Percentiles rank a stretch among this genome's conserved stretches.
Conservation (phyloP, 2,888 invertebrate species). For the Ophioninae sp. region DNA sequence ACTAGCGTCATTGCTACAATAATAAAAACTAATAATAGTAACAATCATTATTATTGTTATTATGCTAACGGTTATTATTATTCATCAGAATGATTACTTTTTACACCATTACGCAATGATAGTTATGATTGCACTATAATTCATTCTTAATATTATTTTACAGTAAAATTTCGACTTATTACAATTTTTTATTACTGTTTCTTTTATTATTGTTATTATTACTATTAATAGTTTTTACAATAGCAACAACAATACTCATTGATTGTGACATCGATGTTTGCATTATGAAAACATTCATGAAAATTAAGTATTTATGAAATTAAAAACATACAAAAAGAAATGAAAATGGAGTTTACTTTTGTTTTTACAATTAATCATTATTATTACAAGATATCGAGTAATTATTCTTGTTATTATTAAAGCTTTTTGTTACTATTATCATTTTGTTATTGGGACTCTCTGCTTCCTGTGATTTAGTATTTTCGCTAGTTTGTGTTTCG, state of each 20-base stretch:
- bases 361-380: not conserved
- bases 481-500: too few relatives aligned
- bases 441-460: not conserved
- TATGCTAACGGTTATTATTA: too few relatives aligned
- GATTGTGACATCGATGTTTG: too few relatives aligned
- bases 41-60: not conserved
- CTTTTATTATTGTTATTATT: not conserved
- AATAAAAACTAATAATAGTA: too few relatives aligned
- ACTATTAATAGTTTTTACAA: too few relatives aligned
- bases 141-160: not conserved
- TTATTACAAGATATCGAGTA: not conserved
- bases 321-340: too few relatives aligned
- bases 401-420: not conserved
- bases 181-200: too few relatives aligned
- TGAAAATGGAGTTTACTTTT: not conserved
- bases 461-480: too few relatives aligned
- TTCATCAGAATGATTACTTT: not conserved
- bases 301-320: too few relatives aligned
- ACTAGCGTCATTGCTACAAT: not conserved
- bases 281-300: too few relatives aligned
- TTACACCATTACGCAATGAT: not conserved
- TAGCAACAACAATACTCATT: too few relatives aligned
- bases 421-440: not conserved
- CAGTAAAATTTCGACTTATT: too few relatives aligned
- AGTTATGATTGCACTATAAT: not conserved